Base-by-base conservation (phyloP, 2,797 vertebrate species). In the Amphiprion clarkii region DNA sequence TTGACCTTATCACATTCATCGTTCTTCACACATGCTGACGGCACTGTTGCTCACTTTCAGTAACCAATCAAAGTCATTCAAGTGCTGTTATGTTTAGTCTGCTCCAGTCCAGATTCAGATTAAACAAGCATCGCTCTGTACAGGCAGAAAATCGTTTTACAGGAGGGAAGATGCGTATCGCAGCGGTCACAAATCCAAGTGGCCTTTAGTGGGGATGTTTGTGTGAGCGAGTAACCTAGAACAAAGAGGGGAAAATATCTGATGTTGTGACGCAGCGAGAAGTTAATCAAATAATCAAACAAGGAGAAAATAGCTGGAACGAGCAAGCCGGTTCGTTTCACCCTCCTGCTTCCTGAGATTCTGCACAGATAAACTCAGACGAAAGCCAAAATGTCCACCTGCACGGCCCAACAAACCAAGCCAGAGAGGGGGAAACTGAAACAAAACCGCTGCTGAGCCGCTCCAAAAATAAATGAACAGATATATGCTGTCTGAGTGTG, bases 201-300 rank as follows among this genome's bases (percentile, higher is more conserved):
- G 66, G 69, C 57, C 48, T 55, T 69, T 65, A 23, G 9, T 9
- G 48, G 60, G 48, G 23, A 57, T 25, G 23, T 71, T 58, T 36
- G 54, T 23, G 60, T 17, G 55, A 57, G 70, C 0, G 0, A 33
- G 68, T 65, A 64, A 71, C 58, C 39, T 76, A 75, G 72, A 72
- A 61, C 21, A 27, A 21, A 36, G 17, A 57, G 46, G 33, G 14
- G 27, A 67, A 70, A 66, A 40, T 51, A 71, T 67, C 52, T 67
- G 70, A 77, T 10, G 68, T 10, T 60, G 61, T 6, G 67, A 79
- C 21, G 68, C 76, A 80, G 66, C 0, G 13, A 77, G 64, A 60
- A 48, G 63, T 74, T 78, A 71, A 83, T 87, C 66, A 86, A 81
- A 82, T 59, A 76, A 87, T 77, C 66, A 83, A 55, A 74, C 7